A percentile compares a stretch with the other conserved stretches of the same genome.
These are phyloP conservation scores for Odocoileus virginianus DNA, from an alignment of 2,113 vertebrate species.

Conservation along the genomic window DNA sequence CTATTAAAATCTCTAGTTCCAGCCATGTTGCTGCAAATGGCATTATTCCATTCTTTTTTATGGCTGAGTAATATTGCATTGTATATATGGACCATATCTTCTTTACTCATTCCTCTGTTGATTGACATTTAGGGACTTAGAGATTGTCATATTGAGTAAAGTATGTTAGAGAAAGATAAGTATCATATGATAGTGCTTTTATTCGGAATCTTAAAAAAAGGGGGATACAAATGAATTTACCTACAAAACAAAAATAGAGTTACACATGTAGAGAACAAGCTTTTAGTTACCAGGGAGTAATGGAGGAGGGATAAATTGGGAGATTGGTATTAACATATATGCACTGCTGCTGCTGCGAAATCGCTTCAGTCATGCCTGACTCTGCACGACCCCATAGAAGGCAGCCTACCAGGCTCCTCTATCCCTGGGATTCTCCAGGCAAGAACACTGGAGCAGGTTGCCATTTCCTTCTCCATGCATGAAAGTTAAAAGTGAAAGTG, in stretches of 20 bases:
- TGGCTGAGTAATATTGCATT: not conserved
- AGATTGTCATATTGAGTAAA: not conserved
- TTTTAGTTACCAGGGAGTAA: not conserved
- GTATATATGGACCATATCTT: not conserved
- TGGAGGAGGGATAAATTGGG: not conserved
- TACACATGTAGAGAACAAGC: not conserved
- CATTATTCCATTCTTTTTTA: not conserved
- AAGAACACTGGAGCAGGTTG: no score
- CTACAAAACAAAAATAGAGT: not conserved
- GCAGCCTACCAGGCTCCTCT: no score
- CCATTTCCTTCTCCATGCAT: no score
- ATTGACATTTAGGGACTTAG: not conserved
- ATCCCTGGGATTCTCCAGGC: no score
- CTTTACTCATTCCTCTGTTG: not conserved
- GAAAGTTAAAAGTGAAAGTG: no score
- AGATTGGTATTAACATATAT: not conserved
- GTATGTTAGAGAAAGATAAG: not conserved
- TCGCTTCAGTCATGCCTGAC: no score
- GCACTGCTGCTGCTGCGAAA: no score
- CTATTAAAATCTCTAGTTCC: not conserved
- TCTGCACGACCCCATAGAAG: rapidly evolving
- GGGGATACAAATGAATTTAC: not conserved
- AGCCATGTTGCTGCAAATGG: not conserved
- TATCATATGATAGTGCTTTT: not conserved
- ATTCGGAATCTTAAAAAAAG: not conserved